Evolutionary conservation across 2,797 vertebrate genomes (phyloP).

Genomic region (Jordanella pulchra): DNA sequence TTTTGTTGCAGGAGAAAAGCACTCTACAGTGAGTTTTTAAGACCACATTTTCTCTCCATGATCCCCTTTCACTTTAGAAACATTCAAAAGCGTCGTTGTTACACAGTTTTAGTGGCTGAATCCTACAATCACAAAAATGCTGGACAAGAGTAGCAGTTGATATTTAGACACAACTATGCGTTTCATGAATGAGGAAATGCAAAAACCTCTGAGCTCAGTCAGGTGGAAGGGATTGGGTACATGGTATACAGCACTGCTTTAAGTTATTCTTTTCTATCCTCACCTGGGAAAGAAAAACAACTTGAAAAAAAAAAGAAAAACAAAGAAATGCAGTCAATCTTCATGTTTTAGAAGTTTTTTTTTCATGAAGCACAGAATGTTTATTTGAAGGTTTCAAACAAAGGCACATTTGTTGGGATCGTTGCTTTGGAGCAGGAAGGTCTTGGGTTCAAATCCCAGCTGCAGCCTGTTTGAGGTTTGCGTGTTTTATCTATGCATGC

Average conservation of each 20-base stretch:
- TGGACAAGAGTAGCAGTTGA: background rate
- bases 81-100: slow-evolving; percentile 21
- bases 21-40: background rate
- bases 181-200: slow-evolving; percentile 47
- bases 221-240: background rate
- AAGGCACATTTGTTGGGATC: background rate
- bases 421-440: background rate
- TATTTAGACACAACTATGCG: slow-evolving; percentile 8
- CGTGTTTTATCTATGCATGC: background rate
- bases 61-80: background rate
- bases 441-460: slow-evolving; percentile 1
- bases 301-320: background rate
- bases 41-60: background rate
- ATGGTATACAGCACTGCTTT: background rate
- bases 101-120: background rate
- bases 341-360: background rate
- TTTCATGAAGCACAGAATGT: background rate
- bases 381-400: background rate
- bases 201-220: background rate
- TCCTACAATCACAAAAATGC: background rate
- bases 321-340: accelerated
- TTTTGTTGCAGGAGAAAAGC: background rate
- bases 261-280: background rate
- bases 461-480: background rate
- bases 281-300: background rate